Percentiles rank a stretch among this genome's conserved stretches.
Evolutionary conservation across 2,113 vertebrate species (phyloP).

Genomic region (Pitta sordida): DNA sequence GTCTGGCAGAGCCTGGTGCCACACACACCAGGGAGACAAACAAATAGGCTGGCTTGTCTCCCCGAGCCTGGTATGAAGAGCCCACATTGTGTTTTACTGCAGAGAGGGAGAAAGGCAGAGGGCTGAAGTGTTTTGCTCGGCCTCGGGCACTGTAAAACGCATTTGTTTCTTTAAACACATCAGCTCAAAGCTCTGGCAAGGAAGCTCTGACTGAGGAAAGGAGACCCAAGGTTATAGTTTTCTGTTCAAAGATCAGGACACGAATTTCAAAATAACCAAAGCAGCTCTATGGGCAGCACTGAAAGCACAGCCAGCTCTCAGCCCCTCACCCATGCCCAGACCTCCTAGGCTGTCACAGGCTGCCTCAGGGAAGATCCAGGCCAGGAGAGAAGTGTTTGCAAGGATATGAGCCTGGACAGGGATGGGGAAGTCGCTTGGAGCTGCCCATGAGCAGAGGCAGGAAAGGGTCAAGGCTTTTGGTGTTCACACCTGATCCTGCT

Average conservation of each 20-base stretch:
- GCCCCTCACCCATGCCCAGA: neutral
- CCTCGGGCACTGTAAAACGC: neutral
- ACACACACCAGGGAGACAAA: neutral
- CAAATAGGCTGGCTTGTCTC: neutral
- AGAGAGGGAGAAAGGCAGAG: neutral
- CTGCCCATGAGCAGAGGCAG: neutral
- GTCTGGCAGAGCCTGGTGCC: constrained; percentile 37
- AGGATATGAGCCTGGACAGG: neutral
- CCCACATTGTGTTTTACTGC: neutral
- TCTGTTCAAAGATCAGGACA: neutral
- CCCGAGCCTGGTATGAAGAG: neutral
- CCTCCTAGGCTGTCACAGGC: neutral
- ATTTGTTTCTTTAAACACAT: neutral
- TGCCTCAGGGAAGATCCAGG: neutral
- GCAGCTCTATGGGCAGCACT: neutral
- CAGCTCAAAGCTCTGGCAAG: neutral
- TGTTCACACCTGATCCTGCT: neutral
- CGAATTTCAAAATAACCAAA: neutral
- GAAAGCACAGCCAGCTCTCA: neutral
- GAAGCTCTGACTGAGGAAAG: neutral
- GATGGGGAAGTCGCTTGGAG: neutral
- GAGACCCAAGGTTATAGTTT: neutral
- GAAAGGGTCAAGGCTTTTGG: neutral
- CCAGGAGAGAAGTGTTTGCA: neutral
- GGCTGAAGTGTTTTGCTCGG: neutral